phyloP scores from a whole-genome alignment of 2,113 vertebrate species.

The Conger conger region DNA sequence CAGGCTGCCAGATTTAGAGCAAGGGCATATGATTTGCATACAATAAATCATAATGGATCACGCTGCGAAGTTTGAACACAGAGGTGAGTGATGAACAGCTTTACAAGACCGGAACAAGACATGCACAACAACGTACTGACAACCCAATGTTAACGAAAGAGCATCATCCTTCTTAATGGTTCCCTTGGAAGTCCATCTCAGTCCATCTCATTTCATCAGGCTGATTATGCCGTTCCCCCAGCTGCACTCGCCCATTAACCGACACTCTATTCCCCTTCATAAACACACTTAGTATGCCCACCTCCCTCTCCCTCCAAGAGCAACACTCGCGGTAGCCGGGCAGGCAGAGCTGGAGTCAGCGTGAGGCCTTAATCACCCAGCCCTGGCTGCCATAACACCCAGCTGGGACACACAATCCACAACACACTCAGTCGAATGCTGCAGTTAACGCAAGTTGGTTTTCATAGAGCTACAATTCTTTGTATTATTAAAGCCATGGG shows the following conservation, averaged over 20 bases:
- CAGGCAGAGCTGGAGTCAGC: conserved; percentile 12
- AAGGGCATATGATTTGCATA: conserved; percentile 10
- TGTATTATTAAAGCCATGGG: background rate
- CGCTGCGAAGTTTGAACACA: conserved; percentile 1
- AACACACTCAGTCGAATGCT: background rate
- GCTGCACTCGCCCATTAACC: conserved; percentile 12
- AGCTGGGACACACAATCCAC: background rate
- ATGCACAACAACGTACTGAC: background rate
- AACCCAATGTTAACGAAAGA: conserved; percentile 17
- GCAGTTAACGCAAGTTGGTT: background rate
- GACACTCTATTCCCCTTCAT: conserved; percentile 25
- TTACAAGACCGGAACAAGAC: background rate
- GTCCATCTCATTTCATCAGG: conserved; percentile 30
- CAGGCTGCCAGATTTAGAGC: no score
- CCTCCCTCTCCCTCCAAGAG: conserved; percentile 18
- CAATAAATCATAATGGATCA: conserved; percentile 17
- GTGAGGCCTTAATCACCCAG: background rate
- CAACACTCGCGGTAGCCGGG: conserved; percentile 6
- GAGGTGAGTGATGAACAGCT: conserved; percentile 16
- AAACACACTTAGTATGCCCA: conserved; percentile 20
- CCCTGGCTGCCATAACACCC: background rate
- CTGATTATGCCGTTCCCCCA: conserved; percentile 10
- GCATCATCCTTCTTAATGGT: background rate
- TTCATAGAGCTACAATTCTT: background rate
- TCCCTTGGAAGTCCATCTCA: conserved; percentile 16